These are phyloP conservation scores for Stegastes partitus DNA, from an alignment of 2,113 vertebrate species.

Conservation along the genomic window DNA sequence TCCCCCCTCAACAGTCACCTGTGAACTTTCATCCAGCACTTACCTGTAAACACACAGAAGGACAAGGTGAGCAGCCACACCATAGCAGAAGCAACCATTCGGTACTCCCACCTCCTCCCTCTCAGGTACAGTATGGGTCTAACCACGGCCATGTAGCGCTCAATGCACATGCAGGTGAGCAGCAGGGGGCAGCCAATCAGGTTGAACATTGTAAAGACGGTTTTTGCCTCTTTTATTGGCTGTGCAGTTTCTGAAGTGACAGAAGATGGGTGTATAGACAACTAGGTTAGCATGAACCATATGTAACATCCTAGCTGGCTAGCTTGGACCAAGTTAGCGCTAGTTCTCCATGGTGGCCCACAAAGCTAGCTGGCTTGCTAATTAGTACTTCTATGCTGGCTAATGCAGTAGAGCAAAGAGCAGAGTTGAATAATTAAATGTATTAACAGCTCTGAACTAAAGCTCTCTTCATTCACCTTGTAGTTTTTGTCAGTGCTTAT, in stretches of 20 bases:
- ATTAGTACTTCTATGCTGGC: no score
- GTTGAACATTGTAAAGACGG: constrained; percentile 46
- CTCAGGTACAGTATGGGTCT: constrained; percentile 67
- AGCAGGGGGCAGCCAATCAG: constrained; percentile 74
- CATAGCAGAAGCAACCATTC: constrained; percentile 36
- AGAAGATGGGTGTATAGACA: not conserved
- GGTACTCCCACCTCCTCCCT: constrained; percentile 55
- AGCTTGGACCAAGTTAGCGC: no score
- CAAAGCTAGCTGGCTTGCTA: no score
- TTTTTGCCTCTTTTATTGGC: accelerated
- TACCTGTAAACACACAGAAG: constrained; percentile 35
- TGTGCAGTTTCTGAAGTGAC: accelerated
- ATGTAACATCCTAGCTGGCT: no score
- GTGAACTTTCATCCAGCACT: not conserved
- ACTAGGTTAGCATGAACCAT: not conserved
- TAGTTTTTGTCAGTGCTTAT: no score
- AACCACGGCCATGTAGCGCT: constrained; percentile 67
- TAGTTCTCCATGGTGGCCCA: no score
- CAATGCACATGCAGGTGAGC: constrained; percentile 77
- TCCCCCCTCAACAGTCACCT: no score
- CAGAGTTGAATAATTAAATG: no score
- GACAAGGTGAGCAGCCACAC: constrained; percentile 66
- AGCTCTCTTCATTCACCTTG: no score
- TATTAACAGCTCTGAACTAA: no score
- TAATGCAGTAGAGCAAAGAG: no score